Evolutionary conservation across 2,888 invertebrate species (phyloP).

Genomic region (Meta bourneti): DNA sequence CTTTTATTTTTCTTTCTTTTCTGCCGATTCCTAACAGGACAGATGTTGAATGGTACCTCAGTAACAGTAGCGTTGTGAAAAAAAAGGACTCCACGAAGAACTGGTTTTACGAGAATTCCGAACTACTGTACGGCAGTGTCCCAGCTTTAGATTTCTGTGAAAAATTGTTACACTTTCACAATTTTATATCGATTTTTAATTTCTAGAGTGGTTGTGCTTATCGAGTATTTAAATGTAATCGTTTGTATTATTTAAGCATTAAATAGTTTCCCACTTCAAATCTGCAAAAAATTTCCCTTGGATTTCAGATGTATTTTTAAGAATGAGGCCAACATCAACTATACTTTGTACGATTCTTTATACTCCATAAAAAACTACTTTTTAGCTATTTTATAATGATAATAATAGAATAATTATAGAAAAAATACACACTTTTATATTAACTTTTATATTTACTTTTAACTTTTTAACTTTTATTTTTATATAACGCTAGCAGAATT

Average conservation of each 20-base stretch:
- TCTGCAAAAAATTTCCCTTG: neutral
- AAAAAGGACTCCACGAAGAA: neutral
- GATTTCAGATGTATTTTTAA: neutral
- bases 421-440: too few species aligned
- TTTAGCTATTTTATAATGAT: too few species aligned
- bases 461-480: too few species aligned
- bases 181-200: neutral
- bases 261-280: neutral
- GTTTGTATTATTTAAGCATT: neutral
- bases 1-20: constrained; percentile 21
- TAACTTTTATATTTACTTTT: too few species aligned
- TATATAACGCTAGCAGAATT: too few species aligned
- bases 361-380: too few species aligned
- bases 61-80: neutral
- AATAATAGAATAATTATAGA: too few species aligned
- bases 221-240: neutral
- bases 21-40: neutral
- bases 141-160: neutral
- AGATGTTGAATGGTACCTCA: constrained; percentile 41
- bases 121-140: neutral
- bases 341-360: neutral
- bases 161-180: neutral
- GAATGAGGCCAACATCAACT: neutral
- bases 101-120: neutral
- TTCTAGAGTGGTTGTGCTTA: neutral